These are phyloP conservation scores for Corvus cornix DNA, from an alignment of 2,113 vertebrate genomes.

Conservation along the genomic window DNA sequence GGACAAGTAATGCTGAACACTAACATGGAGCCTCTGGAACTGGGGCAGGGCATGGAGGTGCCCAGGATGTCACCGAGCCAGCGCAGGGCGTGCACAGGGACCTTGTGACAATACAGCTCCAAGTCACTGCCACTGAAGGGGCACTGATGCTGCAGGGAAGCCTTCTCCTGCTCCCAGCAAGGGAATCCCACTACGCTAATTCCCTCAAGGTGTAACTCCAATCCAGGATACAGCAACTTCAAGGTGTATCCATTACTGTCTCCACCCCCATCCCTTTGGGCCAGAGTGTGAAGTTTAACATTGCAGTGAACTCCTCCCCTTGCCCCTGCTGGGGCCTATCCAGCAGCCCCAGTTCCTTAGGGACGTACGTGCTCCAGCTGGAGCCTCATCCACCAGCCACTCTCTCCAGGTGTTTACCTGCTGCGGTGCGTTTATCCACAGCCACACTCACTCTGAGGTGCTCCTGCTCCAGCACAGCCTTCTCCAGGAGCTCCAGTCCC, in stretches of 20 bases:
- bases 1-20: neutral
- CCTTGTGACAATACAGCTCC: neutral
- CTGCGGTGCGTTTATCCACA: neutral
- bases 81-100: rapidly evolving
- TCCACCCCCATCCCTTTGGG: rapidly evolving
- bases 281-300: neutral
- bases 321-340: too few species aligned
- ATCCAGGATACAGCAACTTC: neutral
- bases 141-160: neutral
- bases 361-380: neutral
- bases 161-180: neutral
- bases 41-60: neutral
- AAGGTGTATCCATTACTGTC: neutral
- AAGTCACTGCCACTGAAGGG: neutral
- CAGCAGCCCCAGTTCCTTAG: neutral
- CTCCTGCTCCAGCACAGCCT: neutral
- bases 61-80: neutral
- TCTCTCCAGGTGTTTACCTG: neutral
- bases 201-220: neutral
- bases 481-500: neutral
- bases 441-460: neutral
- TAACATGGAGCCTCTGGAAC: rapidly evolving
- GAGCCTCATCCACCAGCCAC: neutral
- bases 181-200: neutral
- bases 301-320: neutral